Conservation (phyloP, 2,888 invertebrate genomes). For the Boloria selene region DNA sequence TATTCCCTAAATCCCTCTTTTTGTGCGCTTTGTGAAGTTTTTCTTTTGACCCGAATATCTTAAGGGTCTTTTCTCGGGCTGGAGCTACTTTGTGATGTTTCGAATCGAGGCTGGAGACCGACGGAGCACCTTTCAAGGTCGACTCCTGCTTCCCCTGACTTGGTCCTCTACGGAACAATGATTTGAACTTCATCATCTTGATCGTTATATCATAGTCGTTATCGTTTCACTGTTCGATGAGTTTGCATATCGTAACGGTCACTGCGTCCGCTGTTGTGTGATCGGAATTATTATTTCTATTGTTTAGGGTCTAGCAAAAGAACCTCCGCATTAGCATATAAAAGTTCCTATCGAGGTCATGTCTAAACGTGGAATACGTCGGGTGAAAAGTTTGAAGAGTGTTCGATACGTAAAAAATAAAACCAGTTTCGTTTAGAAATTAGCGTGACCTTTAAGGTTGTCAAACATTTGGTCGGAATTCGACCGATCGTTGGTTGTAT, state of each 20-base stretch:
- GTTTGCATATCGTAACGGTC: slow-evolving; percentile 50
- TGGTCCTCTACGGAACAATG: slow-evolving; percentile 94
- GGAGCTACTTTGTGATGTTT: slow-evolving; percentile 82
- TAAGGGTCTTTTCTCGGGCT: slow-evolving; percentile 71
- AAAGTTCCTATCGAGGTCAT: slow-evolving; percentile 31
- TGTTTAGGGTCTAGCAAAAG: slow-evolving; percentile 37
- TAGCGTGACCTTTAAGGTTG: slow-evolving; percentile 21
- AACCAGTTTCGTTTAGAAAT: slow-evolving; percentile 20
- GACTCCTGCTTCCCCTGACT: slow-evolving; percentile 81
- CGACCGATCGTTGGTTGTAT: background rate
- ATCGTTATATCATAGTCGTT: slow-evolving; percentile 62
- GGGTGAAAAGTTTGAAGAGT: slow-evolving; percentile 10
- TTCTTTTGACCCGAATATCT: slow-evolving; percentile 80
- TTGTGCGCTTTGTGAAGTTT: slow-evolving; percentile 77
- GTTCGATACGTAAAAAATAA: slow-evolving; percentile 8
- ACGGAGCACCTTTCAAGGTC: slow-evolving; percentile 83
- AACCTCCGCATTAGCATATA: slow-evolving; percentile 31
- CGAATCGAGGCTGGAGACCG: slow-evolving; percentile 85
- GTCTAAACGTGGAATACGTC: slow-evolving; percentile 23
- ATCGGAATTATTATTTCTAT: slow-evolving; percentile 43
- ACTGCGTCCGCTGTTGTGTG: slow-evolving; percentile 43
- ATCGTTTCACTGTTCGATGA: slow-evolving; percentile 71
- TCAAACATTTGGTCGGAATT: slow-evolving; percentile 11
- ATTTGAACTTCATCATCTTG: slow-evolving; percentile 96
- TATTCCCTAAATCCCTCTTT: slow-evolving; percentile 74